Percentiles rank a stretch among this genome's conserved stretches.
Conservation (phyloP, 30 jellyfish, hydroid and myxozoan genomes). For the Aurelia sp. region DNA sequence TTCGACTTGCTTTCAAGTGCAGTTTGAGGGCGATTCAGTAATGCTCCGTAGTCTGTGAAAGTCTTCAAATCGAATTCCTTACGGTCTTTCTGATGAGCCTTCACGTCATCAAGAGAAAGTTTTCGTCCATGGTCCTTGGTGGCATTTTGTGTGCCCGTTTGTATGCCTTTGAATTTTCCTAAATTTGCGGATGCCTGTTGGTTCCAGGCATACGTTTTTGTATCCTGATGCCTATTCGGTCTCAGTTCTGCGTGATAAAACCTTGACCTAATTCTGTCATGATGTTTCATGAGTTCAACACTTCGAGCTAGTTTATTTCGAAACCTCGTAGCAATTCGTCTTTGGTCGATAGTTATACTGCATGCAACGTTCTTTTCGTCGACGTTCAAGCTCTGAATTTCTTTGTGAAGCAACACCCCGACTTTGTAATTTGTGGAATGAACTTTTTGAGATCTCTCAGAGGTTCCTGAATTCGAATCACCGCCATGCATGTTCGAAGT, state of each 20-base stretch:
- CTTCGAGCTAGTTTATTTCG: slow-evolving; percentile 59
- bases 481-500: no score
- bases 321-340: slow-evolving; percentile 58
- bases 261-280: slow-evolving; percentile 47
- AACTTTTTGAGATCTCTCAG: slow-evolving; percentile 41
- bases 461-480: background rate
- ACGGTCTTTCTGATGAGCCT: background rate
- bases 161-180: background rate
- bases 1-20: slow-evolving; percentile 59
- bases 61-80: slow-evolving; percentile 27
- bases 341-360: slow-evolving; percentile 60
- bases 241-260: slow-evolving; percentile 11
- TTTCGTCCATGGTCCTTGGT: no score
- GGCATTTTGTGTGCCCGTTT: background rate
- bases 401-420: slow-evolving; percentile 52
- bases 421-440: slow-evolving; percentile 55
- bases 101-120: background rate
- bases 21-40: slow-evolving; percentile 58
- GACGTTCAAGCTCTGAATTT: slow-evolving; percentile 47
- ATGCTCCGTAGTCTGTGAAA: slow-evolving; percentile 42
- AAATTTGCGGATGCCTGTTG: background rate
- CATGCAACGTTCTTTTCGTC: slow-evolving; percentile 68
- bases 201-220: background rate
- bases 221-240: background rate
- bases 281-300: slow-evolving; percentile 54